A percentile compares a stretch with the other conserved stretches of the same genome.
These are phyloP conservation scores for Chironomus riparius DNA, from an alignment of 2,888 invertebrate genomes.

Conservation along the genomic window DNA sequence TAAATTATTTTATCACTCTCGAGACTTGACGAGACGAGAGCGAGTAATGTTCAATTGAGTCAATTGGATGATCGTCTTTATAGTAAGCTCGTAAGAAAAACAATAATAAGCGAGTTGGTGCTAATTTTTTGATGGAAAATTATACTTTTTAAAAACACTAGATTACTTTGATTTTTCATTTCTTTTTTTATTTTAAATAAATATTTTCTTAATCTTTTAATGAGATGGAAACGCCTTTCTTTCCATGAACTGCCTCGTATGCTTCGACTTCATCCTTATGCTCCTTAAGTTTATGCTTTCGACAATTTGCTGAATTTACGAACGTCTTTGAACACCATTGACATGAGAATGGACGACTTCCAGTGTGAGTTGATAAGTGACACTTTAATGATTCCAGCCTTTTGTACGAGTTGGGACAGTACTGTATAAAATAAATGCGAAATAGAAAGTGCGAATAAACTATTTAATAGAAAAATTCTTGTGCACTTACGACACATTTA, in stretches of 20 bases:
- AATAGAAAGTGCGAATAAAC: too few relatives aligned
- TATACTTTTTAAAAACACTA: too few relatives aligned
- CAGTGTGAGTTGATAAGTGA: slow-evolving; percentile 5
- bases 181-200: not conserved
- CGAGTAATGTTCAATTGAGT: too few relatives aligned
- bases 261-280: slow-evolving; percentile 2
- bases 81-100: too few relatives aligned
- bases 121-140: too few relatives aligned
- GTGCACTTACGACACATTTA: not conserved
- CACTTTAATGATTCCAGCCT: slow-evolving; percentile 13
- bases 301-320: slow-evolving; percentile 17
- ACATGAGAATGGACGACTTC: not conserved
- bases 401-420: slow-evolving; percentile 7
- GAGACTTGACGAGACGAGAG: too few relatives aligned
- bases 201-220: not conserved
- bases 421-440: not conserved
- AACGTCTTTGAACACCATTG: slow-evolving; percentile 1
- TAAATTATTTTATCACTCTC: too few relatives aligned
- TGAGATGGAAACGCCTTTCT: slow-evolving; percentile 4
- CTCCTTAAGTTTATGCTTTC: slow-evolving; percentile 19
- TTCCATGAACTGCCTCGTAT: slow-evolving; percentile 15
- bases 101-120: too few relatives aligned
- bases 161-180: too few relatives aligned
- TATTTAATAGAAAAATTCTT: too few relatives aligned
- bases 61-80: too few relatives aligned